Evolutionary conservation across 2,797 vertebrate genomes (phyloP).

Genomic region (Phrynocephalus forsythii): DNA sequence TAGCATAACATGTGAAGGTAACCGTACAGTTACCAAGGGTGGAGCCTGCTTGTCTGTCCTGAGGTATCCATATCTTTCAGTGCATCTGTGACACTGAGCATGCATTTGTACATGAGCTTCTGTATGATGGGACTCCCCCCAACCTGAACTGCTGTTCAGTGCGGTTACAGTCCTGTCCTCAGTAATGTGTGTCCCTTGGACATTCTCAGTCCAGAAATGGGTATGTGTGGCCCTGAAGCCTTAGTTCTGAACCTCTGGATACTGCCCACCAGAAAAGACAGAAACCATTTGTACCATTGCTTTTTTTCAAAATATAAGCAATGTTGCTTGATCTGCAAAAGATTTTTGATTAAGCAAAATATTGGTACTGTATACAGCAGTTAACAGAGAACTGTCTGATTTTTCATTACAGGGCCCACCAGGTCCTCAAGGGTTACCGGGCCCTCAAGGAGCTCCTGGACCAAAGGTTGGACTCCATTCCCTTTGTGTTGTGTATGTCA

Average conservation of each 20-base stretch:
- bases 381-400: constrained; percentile 30
- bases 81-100: neutral
- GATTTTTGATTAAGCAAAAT: rapidly evolving
- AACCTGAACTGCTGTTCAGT: neutral
- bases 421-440: constrained; percentile 87
- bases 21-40: too few relatives aligned
- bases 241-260: too few relatives aligned
- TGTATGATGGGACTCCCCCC: neutral
- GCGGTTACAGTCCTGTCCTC: too few relatives aligned
- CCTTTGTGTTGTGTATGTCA: rapidly evolving
- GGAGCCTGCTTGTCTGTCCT: too few relatives aligned
- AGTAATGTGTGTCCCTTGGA: neutral
- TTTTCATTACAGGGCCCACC: constrained; percentile 83
- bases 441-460: constrained; percentile 83
- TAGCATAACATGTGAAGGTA: neutral
- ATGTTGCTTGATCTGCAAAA: neutral
- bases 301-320: neutral
- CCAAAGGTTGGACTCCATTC: constrained; percentile 82
- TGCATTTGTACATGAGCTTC: neutral
- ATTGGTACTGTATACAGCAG: neutral
- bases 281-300: neutral
- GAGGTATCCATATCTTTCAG: too few relatives aligned
- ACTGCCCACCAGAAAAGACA: neutral
- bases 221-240: too few relatives aligned
- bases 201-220: too few relatives aligned